phyloP scores from a whole-genome alignment of 2,888 invertebrate species.

The Apomyelois bistriatella region DNA sequence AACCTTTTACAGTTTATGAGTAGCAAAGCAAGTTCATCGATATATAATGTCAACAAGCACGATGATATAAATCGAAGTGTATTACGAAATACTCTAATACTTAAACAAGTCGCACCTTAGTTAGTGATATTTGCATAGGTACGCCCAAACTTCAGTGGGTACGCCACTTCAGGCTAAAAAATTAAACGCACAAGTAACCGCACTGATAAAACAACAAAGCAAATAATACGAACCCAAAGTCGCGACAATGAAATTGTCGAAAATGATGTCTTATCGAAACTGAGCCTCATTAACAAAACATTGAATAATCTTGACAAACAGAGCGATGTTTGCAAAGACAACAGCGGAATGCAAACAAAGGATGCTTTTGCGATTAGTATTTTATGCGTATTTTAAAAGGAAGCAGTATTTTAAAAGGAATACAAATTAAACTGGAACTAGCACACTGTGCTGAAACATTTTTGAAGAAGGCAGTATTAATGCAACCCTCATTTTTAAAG shows the following conservation, averaged over 20 bases:
- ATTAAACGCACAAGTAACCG: background rate
- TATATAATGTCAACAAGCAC: no score
- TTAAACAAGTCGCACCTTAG: background rate
- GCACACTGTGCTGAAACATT: no score
- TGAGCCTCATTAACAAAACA: background rate
- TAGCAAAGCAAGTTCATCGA: no score
- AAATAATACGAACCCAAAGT: background rate
- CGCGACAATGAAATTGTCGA: background rate
- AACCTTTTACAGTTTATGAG: no score
- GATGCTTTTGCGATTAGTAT: slow-evolving; percentile 1
- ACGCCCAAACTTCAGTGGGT: no score
- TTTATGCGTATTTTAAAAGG: background rate
- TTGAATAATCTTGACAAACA: background rate
- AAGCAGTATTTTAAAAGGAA: no score
- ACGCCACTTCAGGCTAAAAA: background rate
- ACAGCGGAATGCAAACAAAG: background rate
- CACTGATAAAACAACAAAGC: background rate
- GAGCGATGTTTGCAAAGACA: background rate
- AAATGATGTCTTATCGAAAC: slow-evolving; percentile 2
- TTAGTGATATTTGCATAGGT: background rate
- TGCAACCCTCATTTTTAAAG: no score
- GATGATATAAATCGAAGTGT: no score
- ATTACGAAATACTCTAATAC: no score
- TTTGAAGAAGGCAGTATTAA: no score
- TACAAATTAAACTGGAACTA: no score